Evolutionary conservation across 2,797 vertebrate species (phyloP).

Genomic region (Chelon labrosus): DNA sequence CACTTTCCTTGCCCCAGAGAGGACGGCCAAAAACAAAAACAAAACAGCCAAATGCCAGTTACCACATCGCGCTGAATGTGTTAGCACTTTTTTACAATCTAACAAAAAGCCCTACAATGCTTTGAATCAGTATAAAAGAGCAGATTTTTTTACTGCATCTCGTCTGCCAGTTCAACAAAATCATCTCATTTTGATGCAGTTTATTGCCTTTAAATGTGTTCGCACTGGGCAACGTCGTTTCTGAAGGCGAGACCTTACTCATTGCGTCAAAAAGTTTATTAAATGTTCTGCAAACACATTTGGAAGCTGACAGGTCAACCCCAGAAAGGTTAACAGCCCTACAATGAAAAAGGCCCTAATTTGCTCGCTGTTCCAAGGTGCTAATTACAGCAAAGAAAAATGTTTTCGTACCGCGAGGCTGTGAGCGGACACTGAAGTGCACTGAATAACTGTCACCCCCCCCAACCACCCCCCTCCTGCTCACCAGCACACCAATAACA

Average conservation of each 20-base stretch:
- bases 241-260: background rate
- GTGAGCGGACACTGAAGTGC: slow-evolving; percentile 42
- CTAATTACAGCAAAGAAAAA: slow-evolving; percentile 71
- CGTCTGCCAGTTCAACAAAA: slow-evolving; percentile 12
- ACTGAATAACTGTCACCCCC: slow-evolving; percentile 59
- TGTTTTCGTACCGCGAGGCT: slow-evolving; percentile 61
- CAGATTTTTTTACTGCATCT: slow-evolving; percentile 20
- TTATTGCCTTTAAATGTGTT: background rate
- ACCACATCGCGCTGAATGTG: slow-evolving; percentile 48
- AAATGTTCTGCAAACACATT: slow-evolving; percentile 60
- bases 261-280: slow-evolving; percentile 28
- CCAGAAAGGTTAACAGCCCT: slow-evolving; percentile 52
- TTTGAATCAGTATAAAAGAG: slow-evolving; percentile 16
- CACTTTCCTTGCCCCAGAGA: background rate
- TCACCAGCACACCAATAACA: slow-evolving; percentile 58
- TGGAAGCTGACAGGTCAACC: slow-evolving; percentile 45
- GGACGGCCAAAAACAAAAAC: slow-evolving; percentile 13
- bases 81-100: slow-evolving; percentile 34
- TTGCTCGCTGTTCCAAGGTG: slow-evolving; percentile 46
- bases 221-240: slow-evolving; percentile 5
- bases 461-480: slow-evolving; percentile 7
- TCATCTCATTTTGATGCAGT: background rate
- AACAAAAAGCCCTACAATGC: slow-evolving; percentile 22
- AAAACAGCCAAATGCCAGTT: slow-evolving; percentile 50
- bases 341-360: slow-evolving; percentile 48